These are phyloP conservation scores for Centropristis striata DNA, from an alignment of 2,113 vertebrate genomes.

Conservation along the genomic window DNA sequence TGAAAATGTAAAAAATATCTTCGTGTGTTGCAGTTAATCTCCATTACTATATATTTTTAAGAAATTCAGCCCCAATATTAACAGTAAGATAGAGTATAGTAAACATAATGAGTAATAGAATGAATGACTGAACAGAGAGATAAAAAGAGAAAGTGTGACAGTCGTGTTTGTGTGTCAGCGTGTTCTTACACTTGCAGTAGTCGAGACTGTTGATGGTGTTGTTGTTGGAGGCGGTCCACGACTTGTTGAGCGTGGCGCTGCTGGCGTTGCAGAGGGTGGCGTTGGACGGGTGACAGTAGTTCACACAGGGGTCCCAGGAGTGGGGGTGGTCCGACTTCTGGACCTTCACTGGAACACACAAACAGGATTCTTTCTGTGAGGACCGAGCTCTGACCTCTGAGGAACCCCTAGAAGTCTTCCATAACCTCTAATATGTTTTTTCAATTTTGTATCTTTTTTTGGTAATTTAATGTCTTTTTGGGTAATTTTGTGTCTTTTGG, in stretches of 20 bases:
- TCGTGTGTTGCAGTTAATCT: neutral
- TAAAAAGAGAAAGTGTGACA: neutral
- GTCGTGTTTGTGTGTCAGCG: no score
- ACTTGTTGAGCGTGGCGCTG: conserved; percentile 77
- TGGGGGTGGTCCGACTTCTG: conserved; percentile 81
- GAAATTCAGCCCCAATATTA: no score
- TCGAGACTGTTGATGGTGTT: conserved; percentile 79
- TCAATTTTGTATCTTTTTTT: no score
- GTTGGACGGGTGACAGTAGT: conserved; percentile 72
- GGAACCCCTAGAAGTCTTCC: neutral
- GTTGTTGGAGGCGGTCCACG: conserved; percentile 78
- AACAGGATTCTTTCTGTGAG: neutral
- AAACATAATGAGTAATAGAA: neutral
- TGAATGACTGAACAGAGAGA: neutral
- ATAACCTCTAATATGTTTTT: neutral
- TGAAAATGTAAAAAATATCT: neutral
- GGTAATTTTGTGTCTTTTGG: no score
- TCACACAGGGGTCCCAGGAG: conserved; percentile 80
- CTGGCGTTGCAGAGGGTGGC: conserved; percentile 71
- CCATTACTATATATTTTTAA: neutral
- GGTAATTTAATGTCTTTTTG: no score
- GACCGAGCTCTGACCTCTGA: neutral
- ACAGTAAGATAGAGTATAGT: no score
- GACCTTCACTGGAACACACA: conserved; percentile 79
- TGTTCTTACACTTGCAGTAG: conserved; percentile 80